These are phyloP conservation scores for Notiomystis cincta DNA, from an alignment of 2,113 vertebrate species.

Conservation along the genomic window DNA sequence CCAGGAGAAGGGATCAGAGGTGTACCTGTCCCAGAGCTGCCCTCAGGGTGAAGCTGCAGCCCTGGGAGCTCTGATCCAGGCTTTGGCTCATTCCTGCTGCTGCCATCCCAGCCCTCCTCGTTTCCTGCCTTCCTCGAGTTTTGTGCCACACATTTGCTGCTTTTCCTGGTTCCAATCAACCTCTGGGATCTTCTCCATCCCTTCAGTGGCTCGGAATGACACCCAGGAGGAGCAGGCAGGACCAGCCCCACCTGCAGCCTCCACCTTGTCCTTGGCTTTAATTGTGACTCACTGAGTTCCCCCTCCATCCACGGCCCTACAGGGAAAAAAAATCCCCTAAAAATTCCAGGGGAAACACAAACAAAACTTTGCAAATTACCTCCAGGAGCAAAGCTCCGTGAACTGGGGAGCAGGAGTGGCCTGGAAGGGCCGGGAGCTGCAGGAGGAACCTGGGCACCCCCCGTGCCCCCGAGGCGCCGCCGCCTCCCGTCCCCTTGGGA, in stretches of 20 bases:
- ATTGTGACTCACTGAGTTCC: accelerated
- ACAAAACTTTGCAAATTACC: background rate
- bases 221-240: background rate
- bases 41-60: background rate
- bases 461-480: background rate
- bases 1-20: background rate
- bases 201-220: background rate
- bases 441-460: background rate
- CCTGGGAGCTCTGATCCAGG: background rate
- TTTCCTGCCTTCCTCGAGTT: background rate
- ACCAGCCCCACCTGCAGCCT: background rate
- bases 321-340: background rate
- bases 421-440: background rate
- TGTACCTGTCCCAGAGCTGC: background rate
- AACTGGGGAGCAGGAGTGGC: too few relatives aligned
- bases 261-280: background rate
- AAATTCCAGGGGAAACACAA: background rate
- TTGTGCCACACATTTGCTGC: background rate
- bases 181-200: background rate
- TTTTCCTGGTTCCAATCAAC: background rate
- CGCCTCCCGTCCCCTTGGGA: constrained; percentile 67
- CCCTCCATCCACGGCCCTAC: accelerated
- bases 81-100: background rate
- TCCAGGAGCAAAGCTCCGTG: too few relatives aligned
- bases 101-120: background rate